Conservation (phyloP, 2,888 invertebrate genomes). For the Spilosoma lubricipeda region DNA sequence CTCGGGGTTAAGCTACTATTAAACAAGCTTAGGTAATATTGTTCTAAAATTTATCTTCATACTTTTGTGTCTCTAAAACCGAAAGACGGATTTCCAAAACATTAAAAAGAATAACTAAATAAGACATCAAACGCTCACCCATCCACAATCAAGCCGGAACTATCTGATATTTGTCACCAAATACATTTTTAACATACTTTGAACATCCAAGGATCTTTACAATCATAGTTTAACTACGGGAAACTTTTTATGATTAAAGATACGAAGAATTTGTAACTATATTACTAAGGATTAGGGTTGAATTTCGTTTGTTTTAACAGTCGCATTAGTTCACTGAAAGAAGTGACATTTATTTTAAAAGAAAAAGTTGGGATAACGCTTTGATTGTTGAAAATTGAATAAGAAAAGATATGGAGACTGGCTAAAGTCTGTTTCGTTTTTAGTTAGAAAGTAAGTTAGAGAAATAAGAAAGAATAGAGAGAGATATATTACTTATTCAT, state of each 20-base stretch:
- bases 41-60: too few species aligned
- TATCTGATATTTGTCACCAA: constrained; percentile 44
- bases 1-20: too few species aligned
- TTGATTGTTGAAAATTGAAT: constrained; percentile 38
- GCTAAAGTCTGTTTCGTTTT: background rate
- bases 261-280: constrained; percentile 19
- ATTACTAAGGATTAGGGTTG: background rate
- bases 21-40: too few species aligned
- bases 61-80: too few species aligned
- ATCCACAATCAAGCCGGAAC: constrained; percentile 33
- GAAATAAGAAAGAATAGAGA: too few species aligned
- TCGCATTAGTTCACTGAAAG: constrained; percentile 39
- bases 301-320: background rate
- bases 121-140: constrained; percentile 23
- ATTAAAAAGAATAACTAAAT: constrained; percentile 22
- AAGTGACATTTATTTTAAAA: constrained; percentile 42
- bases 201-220: constrained; percentile 30
- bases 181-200: constrained; percentile 35
- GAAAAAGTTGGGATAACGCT: constrained; percentile 13
- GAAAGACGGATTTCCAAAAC: constrained; percentile 18
- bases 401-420: constrained; percentile 9
- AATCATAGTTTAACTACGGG: constrained; percentile 24
- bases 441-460: background rate
- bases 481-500: too few species aligned
- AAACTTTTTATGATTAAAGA: constrained; percentile 35